A percentile compares a stretch with the other conserved stretches of the same genome.
These are phyloP conservation scores for Erebia epiphron DNA, from an alignment of 2,888 invertebrate species.

Conservation along the genomic window DNA sequence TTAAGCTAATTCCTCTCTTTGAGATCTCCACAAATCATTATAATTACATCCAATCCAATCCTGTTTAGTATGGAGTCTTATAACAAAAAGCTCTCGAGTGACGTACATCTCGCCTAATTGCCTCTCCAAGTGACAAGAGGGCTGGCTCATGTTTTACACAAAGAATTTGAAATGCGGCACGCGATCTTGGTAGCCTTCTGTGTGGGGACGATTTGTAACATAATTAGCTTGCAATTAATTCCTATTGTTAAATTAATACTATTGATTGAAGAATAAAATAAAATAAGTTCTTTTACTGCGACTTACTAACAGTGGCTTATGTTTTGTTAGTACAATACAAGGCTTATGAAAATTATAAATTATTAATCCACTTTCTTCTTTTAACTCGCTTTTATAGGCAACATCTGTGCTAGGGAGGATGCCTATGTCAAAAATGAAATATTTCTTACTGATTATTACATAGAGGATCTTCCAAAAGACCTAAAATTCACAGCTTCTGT, in stretches of 20 bases:
- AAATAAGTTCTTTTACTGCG: background rate
- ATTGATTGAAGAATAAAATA: too few relatives aligned
- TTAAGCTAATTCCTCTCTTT: background rate
- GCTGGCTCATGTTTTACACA: constrained; percentile 16
- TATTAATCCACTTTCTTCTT: too few relatives aligned
- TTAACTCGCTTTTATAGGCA: too few relatives aligned
- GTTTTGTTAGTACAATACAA: background rate
- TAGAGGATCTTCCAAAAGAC: too few relatives aligned
- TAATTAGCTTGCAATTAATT: constrained; percentile 4
- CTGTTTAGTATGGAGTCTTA: constrained; percentile 12
- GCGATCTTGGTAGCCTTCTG: background rate
- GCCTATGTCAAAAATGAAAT: too few relatives aligned
- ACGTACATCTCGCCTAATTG: constrained; percentile 20
- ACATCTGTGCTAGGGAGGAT: too few relatives aligned
- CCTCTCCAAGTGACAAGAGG: constrained; percentile 19
- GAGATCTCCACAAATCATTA: background rate
- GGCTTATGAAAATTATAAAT: too few relatives aligned
- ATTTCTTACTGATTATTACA: too few relatives aligned
- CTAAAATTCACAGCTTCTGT: too few relatives aligned
- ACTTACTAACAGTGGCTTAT: background rate
- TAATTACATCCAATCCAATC: background rate
- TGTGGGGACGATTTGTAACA: background rate
- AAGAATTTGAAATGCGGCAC: constrained; percentile 11
- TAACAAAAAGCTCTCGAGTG: constrained; percentile 23
- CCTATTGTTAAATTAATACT: background rate